Conservation (phyloP, 2,113 vertebrate genomes). For the Suricata suricatta region DNA sequence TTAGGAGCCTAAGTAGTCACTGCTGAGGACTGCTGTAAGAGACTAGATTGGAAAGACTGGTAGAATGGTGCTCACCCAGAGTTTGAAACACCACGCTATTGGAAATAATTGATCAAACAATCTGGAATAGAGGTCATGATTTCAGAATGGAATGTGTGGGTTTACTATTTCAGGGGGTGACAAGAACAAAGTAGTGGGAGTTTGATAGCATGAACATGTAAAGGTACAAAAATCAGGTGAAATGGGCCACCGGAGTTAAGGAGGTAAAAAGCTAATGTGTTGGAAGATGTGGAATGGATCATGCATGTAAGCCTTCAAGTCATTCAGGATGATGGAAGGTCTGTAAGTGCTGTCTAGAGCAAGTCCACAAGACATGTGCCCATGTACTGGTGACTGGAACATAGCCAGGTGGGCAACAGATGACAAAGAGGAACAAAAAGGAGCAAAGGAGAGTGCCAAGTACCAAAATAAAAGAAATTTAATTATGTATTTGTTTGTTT, state of each 20-base stretch:
- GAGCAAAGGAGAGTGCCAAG: background rate
- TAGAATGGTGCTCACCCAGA: background rate
- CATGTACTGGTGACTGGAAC: background rate
- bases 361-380: background rate
- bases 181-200: background rate
- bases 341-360: accelerated
- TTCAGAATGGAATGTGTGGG: background rate
- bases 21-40: accelerated
- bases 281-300: background rate
- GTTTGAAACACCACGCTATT: background rate
- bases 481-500: background rate
- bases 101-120: background rate
- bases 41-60: no score
- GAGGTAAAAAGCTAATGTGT: background rate
- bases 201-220: background rate
- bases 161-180: background rate
- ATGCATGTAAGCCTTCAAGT: background rate
- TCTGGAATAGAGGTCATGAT: background rate
- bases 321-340: no score
- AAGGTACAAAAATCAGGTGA: background rate
- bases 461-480: background rate
- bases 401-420: background rate
- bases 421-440: background rate
- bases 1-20: no score
- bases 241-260: background rate